These are phyloP conservation scores for Paramormyrops kingsleyae DNA, from an alignment of 2,113 vertebrate species.

Conservation along the genomic window DNA sequence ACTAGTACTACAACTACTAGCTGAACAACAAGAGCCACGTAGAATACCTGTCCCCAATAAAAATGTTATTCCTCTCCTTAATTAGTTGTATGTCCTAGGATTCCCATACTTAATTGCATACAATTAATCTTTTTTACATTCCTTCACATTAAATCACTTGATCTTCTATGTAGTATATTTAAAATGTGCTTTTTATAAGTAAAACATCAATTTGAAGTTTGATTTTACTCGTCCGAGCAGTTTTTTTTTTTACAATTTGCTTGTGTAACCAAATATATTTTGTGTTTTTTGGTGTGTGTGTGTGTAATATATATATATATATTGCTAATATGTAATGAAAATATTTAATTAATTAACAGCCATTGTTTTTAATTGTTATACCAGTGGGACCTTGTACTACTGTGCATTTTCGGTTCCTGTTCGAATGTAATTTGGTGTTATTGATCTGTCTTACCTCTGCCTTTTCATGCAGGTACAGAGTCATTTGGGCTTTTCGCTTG, in stretches of 20 bases:
- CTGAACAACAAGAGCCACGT: not conserved
- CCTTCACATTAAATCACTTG: not conserved
- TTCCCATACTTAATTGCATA: conserved; percentile 16
- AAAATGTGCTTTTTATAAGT: not conserved
- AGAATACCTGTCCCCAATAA: not conserved
- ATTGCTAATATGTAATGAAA: too few species aligned
- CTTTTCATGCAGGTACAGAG: conserved; percentile 73
- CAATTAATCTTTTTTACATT: conserved; percentile 14
- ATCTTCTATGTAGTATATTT: not conserved
- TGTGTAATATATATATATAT: not conserved
- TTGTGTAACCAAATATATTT: not conserved
- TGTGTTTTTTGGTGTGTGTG: not conserved
- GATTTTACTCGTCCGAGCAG: not conserved
- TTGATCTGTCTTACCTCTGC: not conserved
- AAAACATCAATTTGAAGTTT: not conserved
- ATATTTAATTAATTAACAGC: not conserved
- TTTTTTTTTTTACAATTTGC: not conserved
- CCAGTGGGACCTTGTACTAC: not conserved
- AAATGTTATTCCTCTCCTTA: not conserved
- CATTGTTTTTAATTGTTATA: not conserved
- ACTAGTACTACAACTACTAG: not conserved
- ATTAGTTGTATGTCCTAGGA: conserved; percentile 6
- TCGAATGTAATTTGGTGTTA: not conserved
- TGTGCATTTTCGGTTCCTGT: not conserved
- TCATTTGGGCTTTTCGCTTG: conserved; percentile 97